Conservation (phyloP, 2,113 vertebrate genomes). For the Passer montanus region DNA sequence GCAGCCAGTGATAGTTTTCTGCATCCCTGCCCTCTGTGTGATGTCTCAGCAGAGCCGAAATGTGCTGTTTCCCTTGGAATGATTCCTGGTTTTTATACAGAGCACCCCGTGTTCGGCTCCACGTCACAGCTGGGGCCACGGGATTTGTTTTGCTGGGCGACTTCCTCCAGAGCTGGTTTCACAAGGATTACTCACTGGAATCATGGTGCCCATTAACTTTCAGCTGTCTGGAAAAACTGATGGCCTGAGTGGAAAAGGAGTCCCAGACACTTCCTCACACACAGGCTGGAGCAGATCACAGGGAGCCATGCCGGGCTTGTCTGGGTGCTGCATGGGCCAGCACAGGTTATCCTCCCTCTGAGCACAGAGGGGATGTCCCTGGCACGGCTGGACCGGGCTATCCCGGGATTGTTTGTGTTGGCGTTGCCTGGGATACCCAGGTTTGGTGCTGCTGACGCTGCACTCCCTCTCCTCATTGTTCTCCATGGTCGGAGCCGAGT, state of each 20-base stretch:
- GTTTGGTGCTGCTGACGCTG: neutral
- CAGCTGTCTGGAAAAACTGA: conserved; percentile 51
- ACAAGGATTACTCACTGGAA: neutral
- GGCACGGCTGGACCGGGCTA: neutral
- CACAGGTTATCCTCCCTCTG: neutral
- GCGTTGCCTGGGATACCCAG: neutral
- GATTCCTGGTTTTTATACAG: conserved; percentile 37
- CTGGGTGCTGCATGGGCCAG: neutral
- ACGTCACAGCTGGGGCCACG: neutral
- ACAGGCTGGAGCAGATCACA: neutral
- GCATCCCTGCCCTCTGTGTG: neutral
- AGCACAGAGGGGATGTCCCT: neutral
- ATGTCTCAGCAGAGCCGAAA: neutral
- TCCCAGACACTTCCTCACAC: conserved; percentile 20
- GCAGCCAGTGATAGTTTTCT: neutral
- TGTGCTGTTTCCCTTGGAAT: neutral
- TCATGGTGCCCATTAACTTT: neutral
- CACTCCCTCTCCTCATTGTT: neutral
- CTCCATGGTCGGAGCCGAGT: neutral
- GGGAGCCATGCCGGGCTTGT: neutral
- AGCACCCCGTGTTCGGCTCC: neutral
- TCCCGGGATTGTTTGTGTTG: neutral
- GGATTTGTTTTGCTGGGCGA: conserved; percentile 46
- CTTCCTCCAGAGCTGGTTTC: conserved; percentile 39
- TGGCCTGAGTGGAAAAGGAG: neutral